Evolutionary conservation across 2,888 invertebrate genomes (phyloP).

Genomic region (Melanchra persicariae): DNA sequence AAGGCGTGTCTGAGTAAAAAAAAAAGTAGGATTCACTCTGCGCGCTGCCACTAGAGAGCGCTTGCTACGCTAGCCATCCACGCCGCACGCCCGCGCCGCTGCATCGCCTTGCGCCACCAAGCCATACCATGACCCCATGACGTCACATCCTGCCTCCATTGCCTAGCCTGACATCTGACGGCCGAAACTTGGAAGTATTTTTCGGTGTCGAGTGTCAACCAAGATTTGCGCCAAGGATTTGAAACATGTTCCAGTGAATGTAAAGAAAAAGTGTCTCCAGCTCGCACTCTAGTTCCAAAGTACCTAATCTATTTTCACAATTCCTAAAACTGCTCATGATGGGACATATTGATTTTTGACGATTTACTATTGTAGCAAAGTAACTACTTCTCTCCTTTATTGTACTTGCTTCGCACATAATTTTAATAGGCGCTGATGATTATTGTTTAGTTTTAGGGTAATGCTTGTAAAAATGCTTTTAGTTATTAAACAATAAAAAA

Average conservation of each 20-base stretch:
- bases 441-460: no score
- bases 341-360: neutral
- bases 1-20: slow-evolving; percentile 17
- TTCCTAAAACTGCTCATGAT: neutral
- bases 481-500: no score
- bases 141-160: slow-evolving; percentile 32
- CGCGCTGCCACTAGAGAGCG: slow-evolving; percentile 35
- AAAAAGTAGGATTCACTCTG: slow-evolving; percentile 9
- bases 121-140: slow-evolving; percentile 42
- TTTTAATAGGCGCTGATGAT: neutral
- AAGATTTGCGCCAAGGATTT: no score
- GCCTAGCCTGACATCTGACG: slow-evolving; percentile 43
- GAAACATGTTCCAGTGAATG: neutral
- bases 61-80: slow-evolving; percentile 3
- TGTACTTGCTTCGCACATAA: neutral
- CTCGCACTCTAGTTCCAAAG: neutral
- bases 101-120: slow-evolving; percentile 23
- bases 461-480: no score
- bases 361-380: no score
- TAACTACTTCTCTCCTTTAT: neutral
- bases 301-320: neutral
- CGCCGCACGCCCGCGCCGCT: slow-evolving; percentile 2
- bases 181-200: slow-evolving; percentile 13
- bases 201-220: neutral
- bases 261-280: neutral